Evolutionary conservation across 1,140 invertebrate species (phyloP), one percentile per base, ranked within the genome.

Genomic region (Lepidurus packardi): DNA sequence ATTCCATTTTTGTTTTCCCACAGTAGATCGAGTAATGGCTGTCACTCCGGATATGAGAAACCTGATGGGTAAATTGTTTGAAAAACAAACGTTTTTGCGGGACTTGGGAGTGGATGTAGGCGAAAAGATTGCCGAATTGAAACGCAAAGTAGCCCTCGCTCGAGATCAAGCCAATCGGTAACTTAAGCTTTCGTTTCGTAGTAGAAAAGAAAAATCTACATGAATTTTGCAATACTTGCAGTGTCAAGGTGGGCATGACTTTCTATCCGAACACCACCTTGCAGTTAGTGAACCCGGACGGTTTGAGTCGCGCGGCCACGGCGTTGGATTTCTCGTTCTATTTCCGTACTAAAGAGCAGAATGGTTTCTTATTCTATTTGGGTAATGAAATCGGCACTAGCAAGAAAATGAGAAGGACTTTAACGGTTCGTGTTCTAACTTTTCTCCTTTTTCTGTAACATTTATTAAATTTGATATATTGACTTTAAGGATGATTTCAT

Each of bases 361-460:
- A 95, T 83, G 96, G 94, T 4, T 90, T 98, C 79, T 83, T 98
- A 0, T 83, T 96, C 8, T 98, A 96, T 84, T 86, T 98, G 78
- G 97, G 97, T 79, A 97, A 96, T 85, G 92, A 92, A 80, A 89
- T 90, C 74, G 92, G 90, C 80, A 89, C 90, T 0, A 83, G 83
- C 75, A 81, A 82, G 75, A 89, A 89, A 83, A 84, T 90, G 73
- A 86, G 88, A 73, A 85, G 90, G 81, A 88, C 89, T 34, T 89
- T 89, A 83, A 89, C 89, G 24, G 91, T 91, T 85, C n/a, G 41
- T 16, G 77, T 80, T 80, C n/a, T 44, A 10, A 53, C 73, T 24
- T 53, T 34, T 44, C 43, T 6, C 8, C 7, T 79, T 73, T 76
- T 16, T 47, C 7, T 41, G 43, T 73, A 13, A 9, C 43, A 13